Base-by-base conservation (phyloP, 2,797 vertebrate species). In the Kryptopterus vitreolus region DNA sequence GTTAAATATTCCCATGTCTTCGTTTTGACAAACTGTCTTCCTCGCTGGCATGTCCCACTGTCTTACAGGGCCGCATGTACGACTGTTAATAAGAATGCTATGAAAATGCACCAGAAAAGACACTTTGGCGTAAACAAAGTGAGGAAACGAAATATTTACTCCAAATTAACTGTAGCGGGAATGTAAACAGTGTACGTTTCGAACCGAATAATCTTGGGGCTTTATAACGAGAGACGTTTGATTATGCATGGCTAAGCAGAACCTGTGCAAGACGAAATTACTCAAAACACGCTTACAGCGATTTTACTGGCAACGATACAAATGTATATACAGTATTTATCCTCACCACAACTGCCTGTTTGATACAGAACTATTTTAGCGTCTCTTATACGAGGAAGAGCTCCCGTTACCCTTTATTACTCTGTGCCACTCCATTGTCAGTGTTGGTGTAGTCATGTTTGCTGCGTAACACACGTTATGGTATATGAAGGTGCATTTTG, bases 11-110 rank as follows among this genome's bases (percentile, higher is more conserved):
- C 24, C 29, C 29, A 55, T 22, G 70, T 57, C 31, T 70, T 79
- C 48, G 76, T 65, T 71, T 53, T 68, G 52, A 76, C 73, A 65
- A 38, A 26, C n/a, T 24, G 78, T 86, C 76, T 86, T 86, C 68
- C 79, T 52, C 83, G 59, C 43, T 83, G 73, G 79, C 86, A 84
- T 78, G 81, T 81, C 61, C 48, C 66, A 76, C 71, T 84, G 73
- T 88, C 86, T 65, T 87, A 61, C 50, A 72, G 76, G 76, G 26
- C 59, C 52, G 76, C 57, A 79, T 24, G 68, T 62, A 4, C 46
- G 58, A 73, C 13, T 65, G 58, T 84, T 74, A 79, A 24, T 69
- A 61, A 22, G 29, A 81, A 76, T 50, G 31, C 63, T 69, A 52
- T 43, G 48, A 72, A 9, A 52, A 57, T 35, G 69, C 66, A 76